Conservation (phyloP, 2,888 invertebrate species). For the Chelonus formosanus region DNA sequence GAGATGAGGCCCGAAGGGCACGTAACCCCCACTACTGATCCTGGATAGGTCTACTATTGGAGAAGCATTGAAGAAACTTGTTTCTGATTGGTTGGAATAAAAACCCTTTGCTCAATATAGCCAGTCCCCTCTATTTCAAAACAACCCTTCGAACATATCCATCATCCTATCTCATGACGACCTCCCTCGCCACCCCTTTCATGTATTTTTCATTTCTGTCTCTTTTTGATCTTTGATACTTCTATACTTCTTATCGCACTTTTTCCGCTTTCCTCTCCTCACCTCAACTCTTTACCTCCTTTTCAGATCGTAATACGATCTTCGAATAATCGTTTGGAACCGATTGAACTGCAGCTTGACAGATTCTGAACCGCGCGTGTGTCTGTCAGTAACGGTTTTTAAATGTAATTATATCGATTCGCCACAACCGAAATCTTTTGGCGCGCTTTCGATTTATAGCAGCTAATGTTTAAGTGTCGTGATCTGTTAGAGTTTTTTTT, state of each 20-base stretch:
- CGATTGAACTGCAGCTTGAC: conserved; percentile 50
- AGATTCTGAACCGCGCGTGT: background rate
- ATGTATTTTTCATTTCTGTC: conserved; percentile 33
- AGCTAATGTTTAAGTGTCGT: conserved; percentile 6
- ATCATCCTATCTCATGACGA: conserved; percentile 58
- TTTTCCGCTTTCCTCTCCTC: conserved; percentile 14
- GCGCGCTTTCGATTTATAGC: conserved; percentile 13
- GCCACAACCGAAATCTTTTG: conserved; percentile 38
- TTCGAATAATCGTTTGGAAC: conserved; percentile 51
- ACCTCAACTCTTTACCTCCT: conserved; percentile 30
- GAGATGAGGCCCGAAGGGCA: conserved; percentile 54
- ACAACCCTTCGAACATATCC: conserved; percentile 61
- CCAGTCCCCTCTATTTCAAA: conserved; percentile 37
- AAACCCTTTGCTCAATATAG: conserved; percentile 33
- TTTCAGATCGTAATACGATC: conserved; percentile 37
- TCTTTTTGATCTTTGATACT: conserved; percentile 35
- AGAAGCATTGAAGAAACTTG: conserved; percentile 11
- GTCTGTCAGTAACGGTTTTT: conserved; percentile 49
- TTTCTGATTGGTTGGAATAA: conserved; percentile 19
- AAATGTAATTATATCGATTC: conserved; percentile 55
- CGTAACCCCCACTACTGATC: conserved; percentile 52
- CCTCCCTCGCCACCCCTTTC: conserved; percentile 60
- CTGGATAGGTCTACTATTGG: conserved; percentile 28
- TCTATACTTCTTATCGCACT: conserved; percentile 16
- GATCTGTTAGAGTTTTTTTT: conserved; percentile 19